Conservation (phyloP, 2,888 invertebrate genomes). For the Protophormia terraenovae region DNA sequence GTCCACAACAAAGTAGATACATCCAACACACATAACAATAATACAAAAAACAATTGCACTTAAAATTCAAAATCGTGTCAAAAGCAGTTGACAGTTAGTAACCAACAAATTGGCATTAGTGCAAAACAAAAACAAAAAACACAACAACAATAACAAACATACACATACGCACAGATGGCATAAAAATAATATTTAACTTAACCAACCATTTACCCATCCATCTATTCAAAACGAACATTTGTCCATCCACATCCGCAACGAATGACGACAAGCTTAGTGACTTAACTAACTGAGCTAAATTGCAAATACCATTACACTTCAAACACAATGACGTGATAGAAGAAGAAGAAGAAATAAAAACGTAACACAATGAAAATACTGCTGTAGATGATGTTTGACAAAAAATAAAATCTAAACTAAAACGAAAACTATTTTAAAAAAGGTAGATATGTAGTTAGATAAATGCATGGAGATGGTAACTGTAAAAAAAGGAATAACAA, state of each 20-base stretch:
- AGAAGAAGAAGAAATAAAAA: not conserved
- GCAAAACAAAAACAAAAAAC: slow-evolving; percentile 15
- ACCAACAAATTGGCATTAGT: slow-evolving; percentile 54
- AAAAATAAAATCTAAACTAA: not conserved
- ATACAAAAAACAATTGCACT: slow-evolving; percentile 16
- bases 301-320: slow-evolving; percentile 48
- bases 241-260: slow-evolving; percentile 42
- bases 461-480: too few species aligned
- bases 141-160: not conserved
- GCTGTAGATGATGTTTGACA: not conserved
- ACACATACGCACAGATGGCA: not conserved
- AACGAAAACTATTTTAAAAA: slow-evolving; percentile 21
- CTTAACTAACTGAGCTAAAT: slow-evolving; percentile 62
- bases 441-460: not conserved
- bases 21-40: not conserved
- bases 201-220: not conserved
- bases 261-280: slow-evolving; percentile 55
- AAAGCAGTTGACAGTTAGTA: slow-evolving; percentile 49
- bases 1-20: not conserved
- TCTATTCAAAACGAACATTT: not conserved
- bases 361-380: slow-evolving; percentile 1
- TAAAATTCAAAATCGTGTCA: slow-evolving; percentile 59
- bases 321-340: not conserved
- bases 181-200: slow-evolving; percentile 14
- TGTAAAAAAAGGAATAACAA: slow-evolving; percentile 8